A percentile compares a stretch with the other conserved stretches of the same genome.
phyloP scores from a whole-genome alignment of 2,888 invertebrate genomes.

The Schrankia costaestrigalis region DNA sequence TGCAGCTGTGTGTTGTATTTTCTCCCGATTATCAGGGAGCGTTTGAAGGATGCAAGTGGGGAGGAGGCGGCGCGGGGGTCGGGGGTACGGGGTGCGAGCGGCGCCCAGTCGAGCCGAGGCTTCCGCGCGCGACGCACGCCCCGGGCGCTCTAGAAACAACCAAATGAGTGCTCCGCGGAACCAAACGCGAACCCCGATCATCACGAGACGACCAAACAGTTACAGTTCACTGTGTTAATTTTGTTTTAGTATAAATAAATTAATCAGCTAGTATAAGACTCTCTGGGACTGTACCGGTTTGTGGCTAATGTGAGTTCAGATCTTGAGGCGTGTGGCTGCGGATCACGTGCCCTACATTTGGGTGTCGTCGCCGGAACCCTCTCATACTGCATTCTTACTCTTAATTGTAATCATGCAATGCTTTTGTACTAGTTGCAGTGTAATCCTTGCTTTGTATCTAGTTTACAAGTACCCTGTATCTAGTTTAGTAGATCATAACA shows the following conservation, averaged over 20 bases:
- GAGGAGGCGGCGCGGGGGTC: constrained; percentile 26
- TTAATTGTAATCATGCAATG: constrained; percentile 59
- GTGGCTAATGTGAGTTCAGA: constrained; percentile 75
- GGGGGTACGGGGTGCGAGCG: constrained; percentile 34
- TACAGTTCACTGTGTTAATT: constrained; percentile 61
- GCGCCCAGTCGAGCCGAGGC: constrained; percentile 64
- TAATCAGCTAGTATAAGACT: constrained; percentile 48
- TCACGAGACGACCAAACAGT: constrained; percentile 41
- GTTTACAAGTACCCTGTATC: no score
- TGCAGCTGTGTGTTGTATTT: constrained; percentile 73
- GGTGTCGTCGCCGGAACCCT: constrained; percentile 64
- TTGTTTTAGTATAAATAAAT: constrained; percentile 31
- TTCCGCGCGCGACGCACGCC: constrained; percentile 53
- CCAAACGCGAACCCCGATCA: constrained; percentile 51
- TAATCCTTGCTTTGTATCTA: not conserved
- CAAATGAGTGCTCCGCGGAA: constrained; percentile 68
- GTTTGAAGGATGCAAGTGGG: constrained; percentile 72
- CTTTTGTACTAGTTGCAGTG: constrained; percentile 43
- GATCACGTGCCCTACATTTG: constrained; percentile 72
- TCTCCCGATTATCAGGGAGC: constrained; percentile 75
- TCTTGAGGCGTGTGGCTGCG: constrained; percentile 56
- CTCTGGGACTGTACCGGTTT: constrained; percentile 63
- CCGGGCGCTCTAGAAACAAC: constrained; percentile 42
- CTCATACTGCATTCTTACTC: constrained; percentile 59
- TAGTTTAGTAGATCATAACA: no score